These are phyloP conservation scores for Pygmarrhopalites habei DNA, from an alignment of 1,140 invertebrate genomes.

Conservation along the genomic window DNA sequence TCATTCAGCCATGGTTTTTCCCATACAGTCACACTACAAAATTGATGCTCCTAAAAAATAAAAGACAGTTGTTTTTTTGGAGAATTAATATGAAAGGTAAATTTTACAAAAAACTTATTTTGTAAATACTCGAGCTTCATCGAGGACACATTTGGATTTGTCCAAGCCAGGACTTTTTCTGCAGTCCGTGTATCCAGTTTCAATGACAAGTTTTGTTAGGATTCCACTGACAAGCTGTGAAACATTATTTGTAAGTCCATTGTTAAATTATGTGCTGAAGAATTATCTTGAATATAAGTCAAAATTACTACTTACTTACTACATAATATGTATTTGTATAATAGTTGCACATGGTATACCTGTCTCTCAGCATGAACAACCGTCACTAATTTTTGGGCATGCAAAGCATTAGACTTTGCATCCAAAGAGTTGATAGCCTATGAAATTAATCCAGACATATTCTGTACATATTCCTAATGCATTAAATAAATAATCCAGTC, in stretches of 20 bases:
- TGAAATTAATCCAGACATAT: conserved; percentile 44
- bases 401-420: conserved; percentile 41
- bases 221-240: conserved; percentile 29
- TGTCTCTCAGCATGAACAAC: conserved; percentile 24
- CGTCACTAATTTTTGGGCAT: conserved; percentile 42
- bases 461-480: too few species aligned
- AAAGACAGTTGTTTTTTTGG: too few species aligned
- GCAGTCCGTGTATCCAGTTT: conserved; percentile 38
- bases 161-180: conserved; percentile 27
- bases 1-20: conserved; percentile 55
- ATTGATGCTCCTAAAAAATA: conserved; percentile 42
- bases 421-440: conserved; percentile 22
- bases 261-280: too few species aligned
- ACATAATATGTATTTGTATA: too few species aligned
- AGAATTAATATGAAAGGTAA: too few species aligned
- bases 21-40: conserved; percentile 53
- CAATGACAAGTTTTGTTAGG: conserved; percentile 39
- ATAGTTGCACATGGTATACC: background rate
- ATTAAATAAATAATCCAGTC: too few species aligned
- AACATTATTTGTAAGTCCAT: too few species aligned
- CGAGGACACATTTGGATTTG: conserved; percentile 21
- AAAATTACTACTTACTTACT: too few species aligned
- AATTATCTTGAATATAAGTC: too few species aligned
- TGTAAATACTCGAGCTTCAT: conserved; percentile 21
- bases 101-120: background rate